Evolutionary conservation across 2,797 vertebrate species (phyloP).

Genomic region (Caiman crocodilus): DNA sequence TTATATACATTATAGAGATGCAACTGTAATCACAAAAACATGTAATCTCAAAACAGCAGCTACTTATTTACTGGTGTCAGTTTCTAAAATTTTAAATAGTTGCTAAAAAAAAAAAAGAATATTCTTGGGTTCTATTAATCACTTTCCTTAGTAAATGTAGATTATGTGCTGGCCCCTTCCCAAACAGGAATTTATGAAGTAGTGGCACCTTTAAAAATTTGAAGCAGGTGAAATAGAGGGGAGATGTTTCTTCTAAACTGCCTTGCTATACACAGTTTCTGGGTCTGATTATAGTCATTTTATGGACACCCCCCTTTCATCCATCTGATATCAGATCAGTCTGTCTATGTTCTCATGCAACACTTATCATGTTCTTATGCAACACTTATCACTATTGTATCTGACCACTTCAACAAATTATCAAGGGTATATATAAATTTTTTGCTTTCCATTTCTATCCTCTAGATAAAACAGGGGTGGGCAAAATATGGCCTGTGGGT

Average conservation of each 20-base stretch:
- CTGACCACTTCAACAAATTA: not conserved
- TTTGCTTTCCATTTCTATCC: too few relatives aligned
- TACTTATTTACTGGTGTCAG: not conserved
- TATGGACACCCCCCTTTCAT: not conserved
- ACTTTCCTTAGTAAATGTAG: constrained; percentile 2
- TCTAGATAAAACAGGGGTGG: too few relatives aligned
- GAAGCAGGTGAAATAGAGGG: constrained; percentile 20
- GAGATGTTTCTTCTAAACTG: not conserved
- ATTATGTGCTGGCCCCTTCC: constrained; percentile 47
- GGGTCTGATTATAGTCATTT: not conserved
- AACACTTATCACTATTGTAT: not conserved
- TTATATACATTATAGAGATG: constrained; percentile 10
- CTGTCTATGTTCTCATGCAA: not conserved
- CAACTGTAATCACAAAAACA: constrained; percentile 43
- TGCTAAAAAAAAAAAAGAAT: constrained; percentile 18
- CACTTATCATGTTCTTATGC: not conserved
- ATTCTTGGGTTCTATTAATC: constrained; percentile 54
- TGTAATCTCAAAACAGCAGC: constrained; percentile 5
- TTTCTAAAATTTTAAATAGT: constrained; percentile 19
- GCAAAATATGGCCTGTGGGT: too few relatives aligned
- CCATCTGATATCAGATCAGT: not conserved
- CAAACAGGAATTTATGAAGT: not conserved
- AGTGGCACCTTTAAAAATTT: constrained; percentile 25
- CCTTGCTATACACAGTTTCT: not conserved
- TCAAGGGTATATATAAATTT: not conserved